Conservation (phyloP, 2,888 invertebrate species). For the Papilio gigon region DNA sequence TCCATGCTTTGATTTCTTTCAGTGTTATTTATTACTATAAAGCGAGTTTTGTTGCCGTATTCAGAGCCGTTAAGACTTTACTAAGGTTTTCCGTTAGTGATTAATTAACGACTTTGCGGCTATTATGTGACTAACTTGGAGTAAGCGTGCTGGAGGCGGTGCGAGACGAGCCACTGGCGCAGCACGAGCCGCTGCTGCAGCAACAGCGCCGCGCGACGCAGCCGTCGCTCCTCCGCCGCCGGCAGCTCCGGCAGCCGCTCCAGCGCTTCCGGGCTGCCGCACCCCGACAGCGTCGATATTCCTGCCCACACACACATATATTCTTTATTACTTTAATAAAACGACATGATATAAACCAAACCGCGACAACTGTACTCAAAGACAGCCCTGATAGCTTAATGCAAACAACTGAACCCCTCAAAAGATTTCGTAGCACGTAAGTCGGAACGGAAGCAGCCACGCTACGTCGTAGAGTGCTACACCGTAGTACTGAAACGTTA, state of each 20-base stretch:
- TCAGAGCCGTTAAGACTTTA: too few relatives aligned
- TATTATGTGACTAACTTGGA: slow-evolving; percentile 79
- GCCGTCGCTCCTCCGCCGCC: slow-evolving; percentile 90
- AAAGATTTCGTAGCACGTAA: neutral
- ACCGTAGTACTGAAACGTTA: neutral
- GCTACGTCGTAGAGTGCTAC: neutral
- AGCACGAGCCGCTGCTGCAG: slow-evolving; percentile 92
- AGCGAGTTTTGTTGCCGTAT: too few relatives aligned
- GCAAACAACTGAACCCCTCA: too few relatives aligned
- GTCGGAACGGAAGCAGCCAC: neutral
- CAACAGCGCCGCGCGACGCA: slow-evolving; percentile 90
- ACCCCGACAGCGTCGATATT: slow-evolving; percentile 91
- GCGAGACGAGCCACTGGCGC: slow-evolving; percentile 91
- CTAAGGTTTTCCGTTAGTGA: too few relatives aligned
- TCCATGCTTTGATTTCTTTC: neutral
- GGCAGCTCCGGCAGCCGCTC: slow-evolving; percentile 90
- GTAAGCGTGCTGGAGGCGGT: slow-evolving; percentile 88
- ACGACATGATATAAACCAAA: too few relatives aligned
- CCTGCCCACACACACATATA: slow-evolving; percentile 75
- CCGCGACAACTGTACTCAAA: too few relatives aligned
- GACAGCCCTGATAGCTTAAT: too few relatives aligned
- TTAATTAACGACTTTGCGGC: too few relatives aligned
- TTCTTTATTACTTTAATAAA: too few relatives aligned
- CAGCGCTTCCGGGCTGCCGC: slow-evolving; percentile 88
- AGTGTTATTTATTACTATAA: too few relatives aligned